Evolutionary conservation across 1,140 invertebrate species (phyloP), one percentile per base, ranked within the genome.

Genomic region (Zaprionus capensis): DNA sequence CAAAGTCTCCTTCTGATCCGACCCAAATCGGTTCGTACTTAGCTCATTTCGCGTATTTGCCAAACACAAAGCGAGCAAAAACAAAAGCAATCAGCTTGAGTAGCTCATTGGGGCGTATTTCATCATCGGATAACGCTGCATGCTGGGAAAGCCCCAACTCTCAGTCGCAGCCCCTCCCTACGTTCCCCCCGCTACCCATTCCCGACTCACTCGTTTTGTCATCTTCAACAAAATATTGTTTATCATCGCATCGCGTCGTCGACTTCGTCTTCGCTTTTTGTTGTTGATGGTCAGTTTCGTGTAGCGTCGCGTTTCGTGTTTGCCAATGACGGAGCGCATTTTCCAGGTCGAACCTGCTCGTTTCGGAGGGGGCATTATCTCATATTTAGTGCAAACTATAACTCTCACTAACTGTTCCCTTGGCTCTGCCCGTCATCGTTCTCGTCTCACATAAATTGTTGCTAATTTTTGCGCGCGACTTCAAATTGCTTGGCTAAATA

Each of bases 271-370:
- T 38, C 51, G 24, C 28, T 44, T 64, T 61, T 53, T 82, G 59
- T 86, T 87, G 84, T 44, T 69, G 80, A 76, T 76, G 83, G 80
- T 80, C 83, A 87, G 82, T 80, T 82, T 75, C 82, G 73, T 80
- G 87, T 72, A 5, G 46, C 20, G 46, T 46, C 46, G 46, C 12
- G 41, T 46, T 46, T 46, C 46, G 46, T 87, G 70, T 86, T 80
- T 83, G 83, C 59, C 65, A 49, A 83, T 86, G 83, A 87, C 77
- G 46, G 24, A 5, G 77, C 83, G 82, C 71, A 78, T 86, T 86
- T 86, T 87, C 80, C 80, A 73, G 76, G 59, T 55, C 82, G 63
- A 66, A 65, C 36, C 61, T 62, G 62, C 53, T 9, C 15, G 41
- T n/a, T 7, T 44, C 7, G 41, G 41, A 17, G 22, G n/a, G n/a